Percentiles rank a stretch among this genome's conserved stretches.
These are phyloP conservation scores for Spodoptera picta DNA, from an alignment of 2,888 invertebrate species.

Conservation along the genomic window DNA sequence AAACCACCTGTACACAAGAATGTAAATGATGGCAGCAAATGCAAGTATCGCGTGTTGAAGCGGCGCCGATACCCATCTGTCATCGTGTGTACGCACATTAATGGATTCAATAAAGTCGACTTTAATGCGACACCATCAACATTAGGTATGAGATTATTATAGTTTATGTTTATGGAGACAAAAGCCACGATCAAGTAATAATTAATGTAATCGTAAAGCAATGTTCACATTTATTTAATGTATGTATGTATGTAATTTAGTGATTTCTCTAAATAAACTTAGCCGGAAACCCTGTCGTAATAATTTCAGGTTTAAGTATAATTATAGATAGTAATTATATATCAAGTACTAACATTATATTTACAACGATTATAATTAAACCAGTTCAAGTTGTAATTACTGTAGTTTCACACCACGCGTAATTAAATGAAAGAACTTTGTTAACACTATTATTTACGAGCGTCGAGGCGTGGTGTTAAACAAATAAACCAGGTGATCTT, in stretches of 20 bases:
- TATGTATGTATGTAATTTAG: no score
- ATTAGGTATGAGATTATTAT: slow-evolving; percentile 59
- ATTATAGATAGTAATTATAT: no score
- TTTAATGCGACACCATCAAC: slow-evolving; percentile 72
- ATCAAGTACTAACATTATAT: no score
- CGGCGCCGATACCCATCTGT: slow-evolving; percentile 66
- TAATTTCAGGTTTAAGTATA: no score
- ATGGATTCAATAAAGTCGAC: slow-evolving; percentile 79
- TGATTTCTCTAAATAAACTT: no score
- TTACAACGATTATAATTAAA: no score
- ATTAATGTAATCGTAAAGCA: slow-evolving; percentile 7
- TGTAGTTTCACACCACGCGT: slow-evolving; percentile 3
- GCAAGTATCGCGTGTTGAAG: slow-evolving; percentile 66
- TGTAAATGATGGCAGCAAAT: slow-evolving; percentile 65
- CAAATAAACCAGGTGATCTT: slow-evolving; percentile 42
- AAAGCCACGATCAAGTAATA: slow-evolving; percentile 38
- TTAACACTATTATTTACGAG: slow-evolving; percentile 26
- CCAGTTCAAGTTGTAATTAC: no score
- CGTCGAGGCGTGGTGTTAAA: slow-evolving; percentile 10
- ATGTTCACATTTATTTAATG: slow-evolving; percentile 5
- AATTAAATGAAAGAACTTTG: not conserved
- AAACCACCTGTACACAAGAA: slow-evolving; percentile 53
- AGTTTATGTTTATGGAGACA: slow-evolving; percentile 38
- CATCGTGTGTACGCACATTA: slow-evolving; percentile 70
- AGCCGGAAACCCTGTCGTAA: no score